These are phyloP conservation scores for Pristiophorus japonicus DNA, from an alignment of 2,113 vertebrate species.

Conservation along the genomic window DNA sequence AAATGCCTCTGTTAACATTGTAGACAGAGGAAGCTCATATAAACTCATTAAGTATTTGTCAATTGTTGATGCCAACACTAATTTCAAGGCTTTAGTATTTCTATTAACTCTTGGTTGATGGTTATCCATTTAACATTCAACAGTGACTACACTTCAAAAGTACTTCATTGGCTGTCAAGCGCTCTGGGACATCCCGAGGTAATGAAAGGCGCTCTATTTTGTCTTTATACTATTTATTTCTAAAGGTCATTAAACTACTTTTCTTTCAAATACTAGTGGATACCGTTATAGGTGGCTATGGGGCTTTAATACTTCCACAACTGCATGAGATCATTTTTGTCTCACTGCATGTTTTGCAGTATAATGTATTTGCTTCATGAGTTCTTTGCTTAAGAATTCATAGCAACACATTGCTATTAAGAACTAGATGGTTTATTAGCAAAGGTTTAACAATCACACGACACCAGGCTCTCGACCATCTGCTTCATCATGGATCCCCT, in stretches of 20 bases:
- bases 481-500: too few relatives aligned
- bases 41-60: background rate
- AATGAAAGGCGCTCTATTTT: background rate
- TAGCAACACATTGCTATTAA: too few relatives aligned
- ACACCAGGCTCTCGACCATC: too few relatives aligned
- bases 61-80: too few relatives aligned
- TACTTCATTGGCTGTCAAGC: background rate
- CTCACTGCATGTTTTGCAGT: background rate
- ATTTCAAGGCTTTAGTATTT: background rate
- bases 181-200: background rate
- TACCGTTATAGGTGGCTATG: background rate
- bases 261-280: background rate
- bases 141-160: background rate
- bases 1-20: too few relatives aligned
- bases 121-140: background rate
- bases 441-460: too few relatives aligned
- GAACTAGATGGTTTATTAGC: too few relatives aligned
- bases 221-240: background rate
- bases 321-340: too few relatives aligned
- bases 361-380: too few relatives aligned
- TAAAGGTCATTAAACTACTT: too few relatives aligned
- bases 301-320: background rate
- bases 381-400: too few relatives aligned
- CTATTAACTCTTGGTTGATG: background rate
- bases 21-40: background rate